Evolutionary conservation across 2,797 vertebrate genomes (phyloP).

Genomic region (Clarias fuscus): DNA sequence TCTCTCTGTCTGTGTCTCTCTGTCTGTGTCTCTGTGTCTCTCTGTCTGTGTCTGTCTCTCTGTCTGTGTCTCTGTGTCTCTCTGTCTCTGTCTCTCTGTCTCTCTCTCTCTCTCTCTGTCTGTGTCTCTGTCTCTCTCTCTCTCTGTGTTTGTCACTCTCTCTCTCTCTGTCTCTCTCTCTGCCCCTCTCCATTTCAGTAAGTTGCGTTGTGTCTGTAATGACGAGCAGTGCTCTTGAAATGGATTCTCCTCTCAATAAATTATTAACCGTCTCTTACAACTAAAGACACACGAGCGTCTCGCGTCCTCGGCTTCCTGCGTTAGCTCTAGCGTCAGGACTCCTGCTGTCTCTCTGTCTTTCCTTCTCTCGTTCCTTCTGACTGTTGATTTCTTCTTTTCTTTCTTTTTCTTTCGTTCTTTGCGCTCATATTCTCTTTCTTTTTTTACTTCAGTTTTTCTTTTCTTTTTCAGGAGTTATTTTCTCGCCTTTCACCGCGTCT

Average conservation of each 20-base stretch:
- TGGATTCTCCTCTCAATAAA: constrained; percentile 75
- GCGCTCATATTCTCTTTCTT: no score
- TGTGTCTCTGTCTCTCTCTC: background rate
- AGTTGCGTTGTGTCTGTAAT: constrained; percentile 40
- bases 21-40: no score
- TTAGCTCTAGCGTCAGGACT: background rate
- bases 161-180: constrained; percentile 3
- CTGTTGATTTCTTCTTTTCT: background rate
- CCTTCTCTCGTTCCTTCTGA: no score
- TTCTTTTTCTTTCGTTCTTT: no score
- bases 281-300: constrained; percentile 68
- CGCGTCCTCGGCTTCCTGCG: constrained; percentile 59
- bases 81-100: background rate
- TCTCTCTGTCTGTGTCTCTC: background rate
- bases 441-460: background rate
- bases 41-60: no score
- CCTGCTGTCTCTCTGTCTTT: rapidly evolving
- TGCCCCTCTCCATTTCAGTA: constrained; percentile 2
- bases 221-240: constrained; percentile 63
- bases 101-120: background rate
- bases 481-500: background rate
- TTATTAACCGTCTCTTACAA: constrained; percentile 79
- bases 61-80: background rate
- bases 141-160: background rate
- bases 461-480: no score